Evolutionary conservation across 2,113 vertebrate genomes (phyloP).

Genomic region (Ginglymostoma cirratum): DNA sequence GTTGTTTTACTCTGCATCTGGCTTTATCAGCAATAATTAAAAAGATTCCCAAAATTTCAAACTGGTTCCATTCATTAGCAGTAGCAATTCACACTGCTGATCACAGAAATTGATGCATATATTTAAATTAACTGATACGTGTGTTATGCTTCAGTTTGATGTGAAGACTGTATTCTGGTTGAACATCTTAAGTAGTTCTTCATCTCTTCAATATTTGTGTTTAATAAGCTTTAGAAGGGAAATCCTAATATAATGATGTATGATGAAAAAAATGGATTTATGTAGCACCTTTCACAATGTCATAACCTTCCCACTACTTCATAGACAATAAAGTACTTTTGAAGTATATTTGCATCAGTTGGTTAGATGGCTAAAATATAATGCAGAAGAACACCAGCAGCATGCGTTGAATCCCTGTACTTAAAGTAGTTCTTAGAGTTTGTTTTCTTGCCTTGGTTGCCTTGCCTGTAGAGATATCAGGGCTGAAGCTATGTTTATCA

Average conservation of each 20-base stretch:
- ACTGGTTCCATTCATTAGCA: background rate
- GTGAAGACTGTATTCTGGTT: background rate
- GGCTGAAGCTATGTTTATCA: too few species aligned
- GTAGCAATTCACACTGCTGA: background rate
- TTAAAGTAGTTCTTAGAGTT: too few species aligned
- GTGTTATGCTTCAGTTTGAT: background rate
- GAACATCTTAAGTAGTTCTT: background rate
- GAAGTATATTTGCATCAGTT: background rate
- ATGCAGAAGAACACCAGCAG: too few species aligned
- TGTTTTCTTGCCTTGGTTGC: too few species aligned
- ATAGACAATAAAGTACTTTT: background rate
- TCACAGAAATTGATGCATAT: background rate
- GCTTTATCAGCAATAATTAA: background rate
- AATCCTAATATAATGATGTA: background rate
- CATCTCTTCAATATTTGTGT: background rate
- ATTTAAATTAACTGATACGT: background rate
- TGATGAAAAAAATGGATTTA: background rate
- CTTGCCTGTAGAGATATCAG: too few species aligned
- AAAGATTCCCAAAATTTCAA: background rate
- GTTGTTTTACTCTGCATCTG: background rate
- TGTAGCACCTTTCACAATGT: background rate
- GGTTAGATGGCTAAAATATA: too few species aligned
- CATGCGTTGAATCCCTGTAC: too few species aligned
- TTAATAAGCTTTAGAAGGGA: background rate
- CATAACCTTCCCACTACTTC: background rate